Evolutionary conservation across 2,888 invertebrate genomes (phyloP).

Genomic region (Leptothorax acervorum): DNA sequence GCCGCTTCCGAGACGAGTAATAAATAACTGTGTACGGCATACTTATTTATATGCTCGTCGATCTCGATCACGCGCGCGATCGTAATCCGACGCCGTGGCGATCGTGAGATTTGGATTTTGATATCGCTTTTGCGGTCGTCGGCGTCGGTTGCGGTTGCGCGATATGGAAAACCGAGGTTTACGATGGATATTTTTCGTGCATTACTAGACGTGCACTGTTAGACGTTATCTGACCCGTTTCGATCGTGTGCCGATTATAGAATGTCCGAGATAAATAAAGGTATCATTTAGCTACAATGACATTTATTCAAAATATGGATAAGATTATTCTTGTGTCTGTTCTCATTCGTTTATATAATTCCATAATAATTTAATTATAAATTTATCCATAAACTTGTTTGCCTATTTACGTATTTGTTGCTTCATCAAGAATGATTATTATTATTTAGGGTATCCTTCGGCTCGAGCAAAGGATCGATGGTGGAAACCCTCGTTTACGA

Average conservation of each 20-base stretch:
- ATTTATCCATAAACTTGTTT: background rate
- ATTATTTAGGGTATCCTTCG: slow-evolving; percentile 93
- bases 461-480: slow-evolving; percentile 97
- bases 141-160: slow-evolving; percentile 76
- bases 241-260: background rate
- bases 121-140: slow-evolving; percentile 78
- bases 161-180: slow-evolving; percentile 82
- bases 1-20: background rate
- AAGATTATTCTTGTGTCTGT: background rate
- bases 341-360: background rate
- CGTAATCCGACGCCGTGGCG: slow-evolving; percentile 69
- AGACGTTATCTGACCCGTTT: slow-evolving; percentile 23
- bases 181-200: slow-evolving; percentile 71
- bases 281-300: background rate
- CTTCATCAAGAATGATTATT: slow-evolving; percentile 1
- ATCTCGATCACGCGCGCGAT: slow-evolving; percentile 56
- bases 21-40: slow-evolving; percentile 12
- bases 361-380: background rate
- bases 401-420: background rate
- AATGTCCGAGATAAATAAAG: slow-evolving; percentile 10
- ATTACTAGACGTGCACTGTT: slow-evolving; percentile 45
- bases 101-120: slow-evolving; percentile 79
- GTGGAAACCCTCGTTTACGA: slow-evolving; percentile 97
- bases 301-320: background rate
- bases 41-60: background rate